These are phyloP conservation scores for Petromus typicus DNA, from an alignment of 2,113 vertebrate species.

Conservation along the genomic window DNA sequence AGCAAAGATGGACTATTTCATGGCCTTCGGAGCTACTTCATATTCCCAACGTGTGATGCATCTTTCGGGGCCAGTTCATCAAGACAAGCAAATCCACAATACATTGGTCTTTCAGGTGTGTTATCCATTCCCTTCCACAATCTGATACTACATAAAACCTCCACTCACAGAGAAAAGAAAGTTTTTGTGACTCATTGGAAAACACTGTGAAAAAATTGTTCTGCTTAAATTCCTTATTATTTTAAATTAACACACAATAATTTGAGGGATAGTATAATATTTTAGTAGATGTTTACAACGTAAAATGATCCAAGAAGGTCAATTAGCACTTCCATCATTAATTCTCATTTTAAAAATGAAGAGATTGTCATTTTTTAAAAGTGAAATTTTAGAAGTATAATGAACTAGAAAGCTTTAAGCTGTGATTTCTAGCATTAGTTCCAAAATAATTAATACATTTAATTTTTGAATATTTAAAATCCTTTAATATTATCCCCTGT, in stretches of 20 bases:
- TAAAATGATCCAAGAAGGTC: background rate
- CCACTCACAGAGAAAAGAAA: background rate
- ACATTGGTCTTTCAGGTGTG: background rate
- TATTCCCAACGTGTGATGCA: background rate
- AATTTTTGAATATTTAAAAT: conserved; percentile 49
- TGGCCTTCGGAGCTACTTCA: background rate
- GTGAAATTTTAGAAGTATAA: conserved; percentile 8
- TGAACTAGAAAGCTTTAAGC: conserved; percentile 8
- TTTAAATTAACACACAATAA: background rate
- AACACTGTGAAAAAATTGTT: background rate
- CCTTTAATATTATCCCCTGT: conserved; percentile 7
- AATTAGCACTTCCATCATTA: background rate
- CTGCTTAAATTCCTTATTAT: background rate
- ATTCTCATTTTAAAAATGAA: background rate
- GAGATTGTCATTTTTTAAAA: background rate
- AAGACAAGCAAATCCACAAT: conserved; percentile 39
- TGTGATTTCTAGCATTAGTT: conserved; percentile 4
- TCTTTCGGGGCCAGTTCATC: background rate
- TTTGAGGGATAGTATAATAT: background rate
- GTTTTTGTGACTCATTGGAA: background rate
- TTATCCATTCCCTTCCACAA: conserved; percentile 18
- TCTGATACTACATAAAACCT: background rate
- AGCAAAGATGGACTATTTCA: background rate
- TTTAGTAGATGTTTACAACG: background rate
- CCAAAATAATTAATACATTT: conserved; percentile 54